phyloP scores from a whole-genome alignment of 2,888 invertebrate species.

The Archips xylosteana region DNA sequence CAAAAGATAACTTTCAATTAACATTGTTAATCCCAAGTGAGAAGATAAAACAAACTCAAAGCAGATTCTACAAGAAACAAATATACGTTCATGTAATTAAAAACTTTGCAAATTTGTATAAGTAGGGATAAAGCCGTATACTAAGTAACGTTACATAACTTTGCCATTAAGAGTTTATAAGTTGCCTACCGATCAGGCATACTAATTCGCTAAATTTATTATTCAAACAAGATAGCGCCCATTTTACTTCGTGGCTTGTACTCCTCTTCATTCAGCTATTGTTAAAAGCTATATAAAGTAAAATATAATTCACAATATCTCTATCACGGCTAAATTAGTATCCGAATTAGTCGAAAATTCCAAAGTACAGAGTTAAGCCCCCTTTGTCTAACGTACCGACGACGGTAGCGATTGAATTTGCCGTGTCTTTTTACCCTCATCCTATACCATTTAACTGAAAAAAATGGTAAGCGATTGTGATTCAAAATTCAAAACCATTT shows the following conservation, averaged over 20 bases:
- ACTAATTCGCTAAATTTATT: conserved; percentile 30
- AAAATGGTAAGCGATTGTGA: too few relatives aligned
- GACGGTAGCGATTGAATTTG: too few relatives aligned
- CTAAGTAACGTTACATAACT: conserved; percentile 35
- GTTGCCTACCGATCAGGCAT: conserved; percentile 35
- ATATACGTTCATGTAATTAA: conserved; percentile 38
- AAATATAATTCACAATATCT: background rate
- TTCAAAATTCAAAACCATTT: too few relatives aligned
- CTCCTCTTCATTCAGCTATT: conserved; percentile 17
- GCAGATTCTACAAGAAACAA: conserved; percentile 32
- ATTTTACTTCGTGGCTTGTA: conserved; percentile 19
- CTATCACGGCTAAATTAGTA: background rate
- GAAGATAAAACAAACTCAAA: conserved; percentile 30
- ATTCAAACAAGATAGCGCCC: conserved; percentile 26
- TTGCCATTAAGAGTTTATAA: conserved; percentile 40
- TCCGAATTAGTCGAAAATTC: background rate
- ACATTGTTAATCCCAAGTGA: conserved; percentile 26
- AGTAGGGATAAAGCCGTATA: conserved; percentile 31
- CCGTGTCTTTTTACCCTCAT: too few relatives aligned
- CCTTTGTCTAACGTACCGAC: too few relatives aligned
- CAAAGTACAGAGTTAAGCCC: too few relatives aligned
- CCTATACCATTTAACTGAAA: too few relatives aligned
- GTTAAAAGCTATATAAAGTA: background rate
- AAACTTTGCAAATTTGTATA: conserved; percentile 39
- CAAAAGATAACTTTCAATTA: conserved; percentile 36